phyloP scores from a whole-genome alignment of 2,113 vertebrate genomes.

The Podarcis raffonei region DNA sequence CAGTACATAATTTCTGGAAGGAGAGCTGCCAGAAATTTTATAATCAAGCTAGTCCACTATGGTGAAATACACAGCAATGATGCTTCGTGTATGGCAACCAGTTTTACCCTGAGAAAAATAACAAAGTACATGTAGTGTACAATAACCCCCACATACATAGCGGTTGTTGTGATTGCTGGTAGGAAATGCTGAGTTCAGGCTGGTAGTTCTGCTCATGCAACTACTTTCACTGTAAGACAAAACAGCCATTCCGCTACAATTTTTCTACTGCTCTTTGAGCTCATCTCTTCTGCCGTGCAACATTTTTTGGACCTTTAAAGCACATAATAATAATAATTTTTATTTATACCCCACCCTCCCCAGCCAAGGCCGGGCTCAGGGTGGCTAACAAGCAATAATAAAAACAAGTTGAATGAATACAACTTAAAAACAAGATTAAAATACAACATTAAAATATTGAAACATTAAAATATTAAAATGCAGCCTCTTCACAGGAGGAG shows the following conservation, averaged over 20 bases:
- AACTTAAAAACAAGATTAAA: too few species aligned
- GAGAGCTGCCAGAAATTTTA: not conserved
- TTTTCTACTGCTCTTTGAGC: not conserved
- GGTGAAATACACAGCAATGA: not conserved
- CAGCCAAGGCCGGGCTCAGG: too few species aligned
- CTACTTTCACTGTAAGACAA: not conserved
- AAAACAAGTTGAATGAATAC: too few species aligned
- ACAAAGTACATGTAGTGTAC: not conserved
- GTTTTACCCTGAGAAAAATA: not conserved
- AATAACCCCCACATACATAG: too few species aligned
- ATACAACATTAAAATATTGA: too few species aligned
- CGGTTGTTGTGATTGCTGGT: not conserved
- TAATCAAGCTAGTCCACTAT: not conserved
- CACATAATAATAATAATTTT: too few species aligned
- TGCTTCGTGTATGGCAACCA: not conserved
- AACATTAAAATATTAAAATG: too few species aligned
- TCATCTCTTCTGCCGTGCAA: not conserved
- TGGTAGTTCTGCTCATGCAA: not conserved
- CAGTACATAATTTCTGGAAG: slow-evolving; percentile 46
- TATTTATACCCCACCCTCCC: too few species aligned
- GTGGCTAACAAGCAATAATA: too few species aligned
- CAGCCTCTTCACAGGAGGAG: too few species aligned
- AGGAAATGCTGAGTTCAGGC: not conserved
- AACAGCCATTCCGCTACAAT: not conserved
- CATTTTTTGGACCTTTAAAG: not conserved